phyloP scores from a whole-genome alignment of 35 echinoderm and acorn worm species.

The Apostichopus parvimensis region DNA sequence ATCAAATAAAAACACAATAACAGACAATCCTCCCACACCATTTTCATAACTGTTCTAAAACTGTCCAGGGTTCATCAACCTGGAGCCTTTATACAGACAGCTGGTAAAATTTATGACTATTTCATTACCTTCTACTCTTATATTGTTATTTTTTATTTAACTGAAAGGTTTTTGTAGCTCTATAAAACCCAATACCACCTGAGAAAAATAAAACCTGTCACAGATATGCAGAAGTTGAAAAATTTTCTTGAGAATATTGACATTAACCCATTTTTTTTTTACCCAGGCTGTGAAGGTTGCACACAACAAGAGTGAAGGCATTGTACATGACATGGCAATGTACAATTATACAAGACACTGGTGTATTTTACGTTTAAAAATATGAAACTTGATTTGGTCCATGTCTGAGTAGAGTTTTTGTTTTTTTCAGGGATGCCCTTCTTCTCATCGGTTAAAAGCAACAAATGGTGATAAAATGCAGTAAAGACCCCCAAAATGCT shows the following conservation, averaged over 20 bases:
- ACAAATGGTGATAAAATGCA: no score
- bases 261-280: not conserved
- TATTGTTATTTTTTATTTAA: not conserved
- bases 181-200: not conserved
- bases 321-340: no score
- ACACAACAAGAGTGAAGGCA: no score
- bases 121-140: not conserved
- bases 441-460: no score
- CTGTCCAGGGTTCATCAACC: not conserved
- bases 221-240: not conserved
- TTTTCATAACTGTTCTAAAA: not conserved
- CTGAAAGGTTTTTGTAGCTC: not conserved
- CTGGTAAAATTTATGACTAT: not conserved
- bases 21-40: not conserved
- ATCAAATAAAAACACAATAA: not conserved
- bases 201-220: not conserved
- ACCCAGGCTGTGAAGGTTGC: no score
- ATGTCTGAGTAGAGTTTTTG: no score
- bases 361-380: no score
- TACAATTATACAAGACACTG: no score
- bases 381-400: no score
- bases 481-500: no score
- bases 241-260: not conserved
- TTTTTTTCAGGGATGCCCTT: no score
- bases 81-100: not conserved